Evolutionary conservation across 2,888 invertebrate species (phyloP), one percentile per base, ranked within the genome.

Genomic region (Cerastoderma edule): DNA sequence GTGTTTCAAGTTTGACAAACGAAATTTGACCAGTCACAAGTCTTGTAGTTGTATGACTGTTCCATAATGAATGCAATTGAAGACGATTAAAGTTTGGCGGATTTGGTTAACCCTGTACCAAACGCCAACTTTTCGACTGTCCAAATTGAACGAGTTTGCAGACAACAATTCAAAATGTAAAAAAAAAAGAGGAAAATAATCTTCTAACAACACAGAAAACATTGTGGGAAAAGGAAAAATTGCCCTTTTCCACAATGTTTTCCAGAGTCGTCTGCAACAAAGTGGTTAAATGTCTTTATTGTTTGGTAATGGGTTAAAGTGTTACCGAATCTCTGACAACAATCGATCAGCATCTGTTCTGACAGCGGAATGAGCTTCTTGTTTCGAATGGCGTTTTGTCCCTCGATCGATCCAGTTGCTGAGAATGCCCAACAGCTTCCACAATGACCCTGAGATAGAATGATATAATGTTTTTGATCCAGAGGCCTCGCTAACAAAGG

Each of bases 331-430:
- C 22, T 3, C 1, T 1, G 32, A 19, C 57, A 57, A 19, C 57
- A 57, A n/a, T 57, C 57, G 19, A 57, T 32, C 19, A 57, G n/a
- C 57, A 57, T 57, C 33, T 99, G 98, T 91, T 99, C 98, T 0
- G 98, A 98, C 33, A 98, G 95, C 10, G 97, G 96, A 54, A 97
- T 89, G 66, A 98, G 93, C 67, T 96, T 93, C 0, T 95, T 95
- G 57, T 96, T 95, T 88, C 96, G 95, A 66, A 98, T 94, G 67
- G 97, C 97, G 94, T 97, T 97, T 84, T 97, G 96, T 0, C 99
- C 98, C 93, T 99, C 99, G 68, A 99, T 95, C 91, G 99, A 99
- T 92, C 99, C 99, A 79, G 98, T 98, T 0, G 97, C 97, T 87
- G 98, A 97, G 93, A 99, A 99, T 0, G 98, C 98, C 98, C 98